Evolutionary conservation across 2,113 vertebrate species (phyloP), one percentile per base, ranked within the genome.

Genomic region (rat (Rattus norvegicus)): DNA sequence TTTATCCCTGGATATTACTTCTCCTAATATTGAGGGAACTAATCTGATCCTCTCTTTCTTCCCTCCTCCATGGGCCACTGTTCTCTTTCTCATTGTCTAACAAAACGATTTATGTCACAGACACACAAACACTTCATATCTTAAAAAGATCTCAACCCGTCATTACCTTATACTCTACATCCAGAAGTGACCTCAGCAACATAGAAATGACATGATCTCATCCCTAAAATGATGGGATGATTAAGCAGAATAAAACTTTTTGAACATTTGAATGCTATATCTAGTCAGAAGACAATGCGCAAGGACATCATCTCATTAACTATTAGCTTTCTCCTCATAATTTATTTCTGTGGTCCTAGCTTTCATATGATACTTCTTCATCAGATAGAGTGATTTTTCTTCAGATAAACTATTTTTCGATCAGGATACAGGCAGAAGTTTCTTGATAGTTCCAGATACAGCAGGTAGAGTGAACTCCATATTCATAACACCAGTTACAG

Each of bases 21-120:
- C 43, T 89, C 20, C 65, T 13, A 90, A 91, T 73, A 88, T 49
- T 83, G 19, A 93, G 83, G 49, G 75, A 75, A 81, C 73, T 93
- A 83, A 93, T 77, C 47, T 84, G 63, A 89, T 43, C 88, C 80
- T 95, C 49, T 84, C 84, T 96, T 89, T 49, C 81, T 94, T 83
- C 65, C 19, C 49, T 77, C 0, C 0, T 43, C 30, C 24, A 39
- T 13, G 16, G 12, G 28, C 24, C 24, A 43, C 22, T 3, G 6
- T 92, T 7, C 92, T 95, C 36, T 43, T 17, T 90, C 73, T 85
- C 72, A 85, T 12, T 81, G 5, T 63, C 70, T 47, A 39, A 56
- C 47, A 95, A 92, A 93, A 90, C 90, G 93, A 20, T 93, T 92
- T 76, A 69, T 47, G 36, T 47, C 0, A 1, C 11, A 88, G 43